These are phyloP conservation scores for Camponotus floridanus DNA, from an alignment of 1,140 invertebrate species.

Conservation along the genomic window DNA sequence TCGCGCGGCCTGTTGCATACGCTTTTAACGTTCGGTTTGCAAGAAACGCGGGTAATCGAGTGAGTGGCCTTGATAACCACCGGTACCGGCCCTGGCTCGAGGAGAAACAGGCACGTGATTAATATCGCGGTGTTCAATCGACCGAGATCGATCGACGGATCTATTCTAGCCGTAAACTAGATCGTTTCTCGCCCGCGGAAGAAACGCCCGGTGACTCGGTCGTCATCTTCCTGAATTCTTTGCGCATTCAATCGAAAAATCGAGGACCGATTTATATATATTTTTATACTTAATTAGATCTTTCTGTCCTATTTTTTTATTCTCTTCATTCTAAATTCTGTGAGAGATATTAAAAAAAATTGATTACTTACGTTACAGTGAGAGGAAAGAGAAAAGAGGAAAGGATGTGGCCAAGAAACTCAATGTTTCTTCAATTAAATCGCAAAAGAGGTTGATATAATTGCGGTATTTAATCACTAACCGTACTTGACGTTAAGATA, in stretches of 20 bases:
- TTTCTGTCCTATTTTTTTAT: neutral
- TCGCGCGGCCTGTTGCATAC: slow-evolving; percentile 11
- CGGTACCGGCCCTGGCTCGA: slow-evolving; percentile 55
- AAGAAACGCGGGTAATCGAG: slow-evolving; percentile 75
- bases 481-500: too few relatives aligned
- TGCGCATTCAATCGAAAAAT: neutral
- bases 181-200: neutral
- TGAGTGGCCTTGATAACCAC: slow-evolving; percentile 81
- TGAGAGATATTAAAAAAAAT: neutral
- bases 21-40: slow-evolving; percentile 65
- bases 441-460: neutral
- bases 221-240: neutral
- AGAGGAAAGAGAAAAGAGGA: too few relatives aligned
- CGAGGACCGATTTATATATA: too few relatives aligned
- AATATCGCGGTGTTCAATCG: slow-evolving; percentile 28
- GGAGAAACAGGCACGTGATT: slow-evolving; percentile 60
- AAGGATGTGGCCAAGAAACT: neutral
- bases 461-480: neutral
- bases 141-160: slow-evolving; percentile 56
- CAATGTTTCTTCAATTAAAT: neutral
- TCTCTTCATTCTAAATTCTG: neutral
- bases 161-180: slow-evolving; percentile 23
- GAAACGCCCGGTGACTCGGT: neutral
- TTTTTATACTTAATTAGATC: too few relatives aligned
- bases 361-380: neutral